Base-by-base conservation (phyloP, 2,797 vertebrate species). In the Microchirus variegatus region DNA sequence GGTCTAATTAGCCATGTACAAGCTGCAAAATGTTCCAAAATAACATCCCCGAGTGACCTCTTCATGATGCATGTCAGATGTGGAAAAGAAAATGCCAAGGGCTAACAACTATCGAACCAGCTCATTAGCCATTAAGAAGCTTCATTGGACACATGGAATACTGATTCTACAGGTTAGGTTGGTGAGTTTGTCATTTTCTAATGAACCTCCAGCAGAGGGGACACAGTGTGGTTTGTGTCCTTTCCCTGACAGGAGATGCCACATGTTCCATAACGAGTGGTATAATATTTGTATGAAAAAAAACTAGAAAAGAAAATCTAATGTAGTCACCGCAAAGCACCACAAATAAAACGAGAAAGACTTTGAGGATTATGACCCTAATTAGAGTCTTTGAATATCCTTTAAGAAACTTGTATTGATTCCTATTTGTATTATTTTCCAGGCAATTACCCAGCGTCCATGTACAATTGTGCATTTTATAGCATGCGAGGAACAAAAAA, bases 121-220 rank as follows among this genome's bases (percentile, higher is more conserved):
- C 72, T 82, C 72, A 80, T 86, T 78, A 78, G 47, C 45, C 48
- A 68, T 67, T 73, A 78, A 71, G 50, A 60, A 74, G 58, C 46
- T 14, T 47, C 37, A 10, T 9, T 44, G 45, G 42, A 49, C 41
- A 40, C 53, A 4, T 59, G 51, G 12, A 12, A 13, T 37, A 63
- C n/a, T 43, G 19, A 45, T 40, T 56, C 37, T 15, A 15, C 13
- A 44, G 40, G 38, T 18, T 3, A 38, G 31, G 22, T 53, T 15
- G 10, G 43, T 37, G 16, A 11, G 10, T 40, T 41, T 31, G 14
- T 18, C 26, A 17, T 46, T 5, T 8, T 57, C 41, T 51, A 62
- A 57, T 52, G 53, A 63, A 37, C 14, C 22, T 43, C 17, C 17
- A 44, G 10, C 11, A 14, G 9, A n/a, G 18, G 4, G 1, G 4